Conservation (phyloP, 1,140 invertebrate species). For the Doryteuthis pealeii region DNA sequence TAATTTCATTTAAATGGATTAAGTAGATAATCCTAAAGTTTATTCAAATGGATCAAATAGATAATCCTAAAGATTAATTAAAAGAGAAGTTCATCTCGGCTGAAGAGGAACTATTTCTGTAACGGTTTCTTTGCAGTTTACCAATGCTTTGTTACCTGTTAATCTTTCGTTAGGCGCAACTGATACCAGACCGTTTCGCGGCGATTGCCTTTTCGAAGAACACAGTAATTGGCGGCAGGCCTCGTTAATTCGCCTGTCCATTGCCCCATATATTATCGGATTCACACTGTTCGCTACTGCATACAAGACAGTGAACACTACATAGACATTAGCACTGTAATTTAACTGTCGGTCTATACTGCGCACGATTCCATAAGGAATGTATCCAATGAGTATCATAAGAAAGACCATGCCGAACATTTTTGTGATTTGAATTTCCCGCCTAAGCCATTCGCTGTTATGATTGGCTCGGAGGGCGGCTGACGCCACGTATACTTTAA, state of each 20-base stretch:
- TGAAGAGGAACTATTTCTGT: too few species aligned
- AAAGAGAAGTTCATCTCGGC: too few species aligned
- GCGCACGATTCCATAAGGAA: constrained; percentile 57
- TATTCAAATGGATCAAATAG: too few species aligned
- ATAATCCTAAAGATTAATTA: too few species aligned
- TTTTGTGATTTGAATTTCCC: constrained; percentile 60
- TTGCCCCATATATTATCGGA: constrained; percentile 57
- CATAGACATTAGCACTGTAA: constrained; percentile 56
- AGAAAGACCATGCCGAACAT: constrained; percentile 61
- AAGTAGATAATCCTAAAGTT: too few species aligned
- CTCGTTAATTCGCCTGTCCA: constrained; percentile 54
- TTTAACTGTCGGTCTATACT: constrained; percentile 50
- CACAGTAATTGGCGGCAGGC: constrained; percentile 46
- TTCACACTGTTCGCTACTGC: constrained; percentile 56
- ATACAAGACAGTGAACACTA: constrained; percentile 56
- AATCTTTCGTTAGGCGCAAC: constrained; percentile 11
- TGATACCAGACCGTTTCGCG: not conserved
- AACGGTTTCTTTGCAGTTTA: too few species aligned
- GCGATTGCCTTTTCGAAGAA: constrained; percentile 14
- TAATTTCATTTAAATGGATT: too few species aligned
- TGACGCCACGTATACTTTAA: constrained; percentile 52
- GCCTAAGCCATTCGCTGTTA: constrained; percentile 48
- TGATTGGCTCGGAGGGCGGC: constrained; percentile 41
- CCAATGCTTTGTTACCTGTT: too few species aligned
- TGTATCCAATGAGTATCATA: constrained; percentile 55